Percentiles rank a stretch among this genome's conserved stretches.
These are phyloP conservation scores for Ptychochromis oligacanthus DNA, from an alignment of 2,113 vertebrate genomes.

Conservation along the genomic window DNA sequence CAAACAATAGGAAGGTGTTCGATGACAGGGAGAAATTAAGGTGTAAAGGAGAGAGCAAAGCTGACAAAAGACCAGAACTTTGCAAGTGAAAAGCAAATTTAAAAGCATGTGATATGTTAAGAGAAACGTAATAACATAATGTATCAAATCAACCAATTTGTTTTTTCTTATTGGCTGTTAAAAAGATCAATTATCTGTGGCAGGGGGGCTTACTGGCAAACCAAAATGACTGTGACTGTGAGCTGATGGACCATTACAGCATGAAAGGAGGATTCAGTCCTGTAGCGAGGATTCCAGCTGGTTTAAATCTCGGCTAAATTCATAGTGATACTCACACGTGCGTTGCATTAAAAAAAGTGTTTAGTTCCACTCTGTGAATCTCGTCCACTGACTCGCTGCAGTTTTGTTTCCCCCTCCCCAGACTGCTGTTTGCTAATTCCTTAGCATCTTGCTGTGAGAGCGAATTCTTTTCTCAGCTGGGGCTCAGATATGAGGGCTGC, in stretches of 20 bases:
- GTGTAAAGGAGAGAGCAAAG: background rate
- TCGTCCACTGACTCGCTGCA: conserved; percentile 35
- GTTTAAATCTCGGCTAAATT: conserved; percentile 36
- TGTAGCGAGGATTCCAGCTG: conserved; percentile 31
- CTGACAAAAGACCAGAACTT: background rate
- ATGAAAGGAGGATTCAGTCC: conserved; percentile 14
- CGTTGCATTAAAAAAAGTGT: conserved; percentile 29
- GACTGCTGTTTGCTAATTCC: conserved; percentile 14
- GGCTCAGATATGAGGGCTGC: background rate
- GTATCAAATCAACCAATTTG: background rate
- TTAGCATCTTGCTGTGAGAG: conserved; percentile 18
- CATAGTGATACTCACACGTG: conserved; percentile 13
- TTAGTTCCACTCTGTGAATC: conserved; percentile 53
- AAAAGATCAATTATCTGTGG: conserved; percentile 6
- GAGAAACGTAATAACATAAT: background rate
- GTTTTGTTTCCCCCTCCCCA: background rate
- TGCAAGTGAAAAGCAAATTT: background rate
- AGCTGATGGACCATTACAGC: conserved; percentile 15
- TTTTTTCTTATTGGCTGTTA: background rate
- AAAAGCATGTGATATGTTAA: background rate
- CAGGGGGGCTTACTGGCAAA: conserved; percentile 12
- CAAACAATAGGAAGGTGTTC: background rate
- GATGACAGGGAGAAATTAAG: background rate
- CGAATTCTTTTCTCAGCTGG: conserved; percentile 31
- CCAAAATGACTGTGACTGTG: conserved; percentile 41